Evolutionary conservation across 2,888 invertebrate genomes (phyloP), one percentile per base, ranked within the genome.

Genomic region (Eupithecia abbreviata): DNA sequence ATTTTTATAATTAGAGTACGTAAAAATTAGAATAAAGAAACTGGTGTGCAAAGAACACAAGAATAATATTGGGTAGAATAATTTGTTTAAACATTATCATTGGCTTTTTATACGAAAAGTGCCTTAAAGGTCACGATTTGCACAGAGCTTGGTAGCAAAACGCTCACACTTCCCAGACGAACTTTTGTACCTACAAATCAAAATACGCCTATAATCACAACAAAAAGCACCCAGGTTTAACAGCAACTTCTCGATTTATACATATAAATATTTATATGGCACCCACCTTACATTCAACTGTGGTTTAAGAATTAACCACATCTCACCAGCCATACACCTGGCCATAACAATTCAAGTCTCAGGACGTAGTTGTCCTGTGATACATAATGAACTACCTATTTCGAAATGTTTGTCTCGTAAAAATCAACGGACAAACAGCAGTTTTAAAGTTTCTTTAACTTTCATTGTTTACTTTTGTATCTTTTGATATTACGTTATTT

Each of bases 121-220:
- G 90, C 90, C 81, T 78, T 15, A 90, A 90, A 83, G 84, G 85
- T 90, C 92, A 93, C 92, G 84, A 89, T 85, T 88, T 89, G 93
- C 94, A 94, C 94, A 91, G 90, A 91, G 94, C 93, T 94, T 94
- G 89, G 91, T 93, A 93, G 93, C 88, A 88, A 91, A 93, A 93
- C 91, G 94, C 94, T 93, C 94, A 93, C 94, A 94, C 94, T 93
- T 93, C 91, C 94, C 94, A 94, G 93, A 93, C 90, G 85, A 88
- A 88, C 85, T 88, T 90, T 88, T 91, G 90, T 93, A 78, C 74
- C 67, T 55, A 91, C 88, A 89, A 89, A 90, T 88, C 87, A 88
- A 89, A 86, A 83, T 88, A 86, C 87, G 89, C 90, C 89, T 90
- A 86, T 85, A 86, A 83, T 91, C 93, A 93, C 93, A 84, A 92